Conservation (phyloP, 2,113 vertebrate species). For the Neomonachus schauinslandi region DNA sequence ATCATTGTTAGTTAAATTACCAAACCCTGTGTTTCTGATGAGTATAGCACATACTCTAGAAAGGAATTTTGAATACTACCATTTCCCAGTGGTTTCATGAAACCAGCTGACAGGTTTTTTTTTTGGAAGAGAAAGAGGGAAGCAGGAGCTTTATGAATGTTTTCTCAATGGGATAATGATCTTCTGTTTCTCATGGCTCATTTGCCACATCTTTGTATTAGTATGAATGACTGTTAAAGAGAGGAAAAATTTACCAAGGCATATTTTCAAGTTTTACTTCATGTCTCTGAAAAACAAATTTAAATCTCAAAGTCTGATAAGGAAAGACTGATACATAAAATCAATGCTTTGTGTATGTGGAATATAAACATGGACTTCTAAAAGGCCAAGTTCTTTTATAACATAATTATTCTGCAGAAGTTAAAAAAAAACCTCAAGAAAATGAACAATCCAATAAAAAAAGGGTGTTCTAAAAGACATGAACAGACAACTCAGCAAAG, state of each 20-base stretch:
- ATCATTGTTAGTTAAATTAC: slow-evolving; percentile 31
- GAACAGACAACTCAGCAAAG: slow-evolving; percentile 2
- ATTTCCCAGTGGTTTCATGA: slow-evolving; percentile 2
- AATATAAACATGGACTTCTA: slow-evolving; percentile 44
- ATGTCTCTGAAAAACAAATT: slow-evolving; percentile 43
- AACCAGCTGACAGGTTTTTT: not conserved
- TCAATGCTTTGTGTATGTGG: slow-evolving; percentile 42
- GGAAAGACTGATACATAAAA: not conserved
- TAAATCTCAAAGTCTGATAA: slow-evolving; percentile 47
- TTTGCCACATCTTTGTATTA: not conserved
- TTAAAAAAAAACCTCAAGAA: not conserved
- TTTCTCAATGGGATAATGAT: slow-evolving; percentile 1
- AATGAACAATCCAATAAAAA: slow-evolving; percentile 31
- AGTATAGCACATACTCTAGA: not conserved
- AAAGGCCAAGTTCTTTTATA: slow-evolving; percentile 12
- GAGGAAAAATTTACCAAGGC: not conserved
- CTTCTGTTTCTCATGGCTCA: not conserved
- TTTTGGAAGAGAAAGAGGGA: not conserved
- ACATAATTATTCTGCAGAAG: not conserved
- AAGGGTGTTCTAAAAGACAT: not conserved
- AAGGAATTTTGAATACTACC: not conserved
- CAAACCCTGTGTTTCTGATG: not conserved
- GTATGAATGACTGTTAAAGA: not conserved
- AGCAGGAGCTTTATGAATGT: not conserved
- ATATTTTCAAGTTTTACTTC: slow-evolving; percentile 23